Percentiles rank a stretch among this genome's conserved stretches.
Conservation (phyloP, 2,888 invertebrate genomes). For the Xestoiulus laeticollis region DNA sequence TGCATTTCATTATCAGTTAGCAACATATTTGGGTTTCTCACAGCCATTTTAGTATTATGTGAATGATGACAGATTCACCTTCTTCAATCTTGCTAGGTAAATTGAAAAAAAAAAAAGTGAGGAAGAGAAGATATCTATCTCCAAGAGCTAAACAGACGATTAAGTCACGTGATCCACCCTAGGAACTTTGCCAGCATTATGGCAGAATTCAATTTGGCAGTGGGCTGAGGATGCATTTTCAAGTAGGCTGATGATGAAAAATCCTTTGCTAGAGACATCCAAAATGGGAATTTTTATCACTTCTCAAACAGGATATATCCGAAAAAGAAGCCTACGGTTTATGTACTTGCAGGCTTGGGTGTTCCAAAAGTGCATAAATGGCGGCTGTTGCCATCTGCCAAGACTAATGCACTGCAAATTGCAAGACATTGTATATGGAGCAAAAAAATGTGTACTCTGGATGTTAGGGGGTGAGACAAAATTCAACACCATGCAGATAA, state of each 20-base stretch:
- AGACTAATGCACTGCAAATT: background rate
- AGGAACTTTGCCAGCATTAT: background rate
- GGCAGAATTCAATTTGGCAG: background rate
- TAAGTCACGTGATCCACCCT: background rate
- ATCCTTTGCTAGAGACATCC: constrained; percentile 8
- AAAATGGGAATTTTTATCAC: constrained; percentile 37
- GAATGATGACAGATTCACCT: background rate
- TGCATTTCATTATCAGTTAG: background rate
- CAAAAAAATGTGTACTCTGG: too few relatives aligned
- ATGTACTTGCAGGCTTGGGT: background rate
- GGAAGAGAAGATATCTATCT: background rate
- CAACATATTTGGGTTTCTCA: background rate
- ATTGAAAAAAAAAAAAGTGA: background rate
- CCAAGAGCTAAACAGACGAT: background rate
- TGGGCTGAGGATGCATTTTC: constrained; percentile 35
- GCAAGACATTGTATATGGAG: background rate
- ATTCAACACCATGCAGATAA: too few relatives aligned
- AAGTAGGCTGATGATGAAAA: constrained; percentile 4
- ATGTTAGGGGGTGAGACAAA: too few relatives aligned
- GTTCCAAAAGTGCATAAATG: background rate
- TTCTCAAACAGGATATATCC: constrained; percentile 27
- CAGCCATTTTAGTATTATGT: background rate
- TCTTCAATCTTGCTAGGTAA: background rate
- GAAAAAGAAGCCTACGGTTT: background rate
- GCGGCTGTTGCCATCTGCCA: constrained; percentile 1